Evolutionary conservation across 2,797 vertebrate genomes (phyloP), one percentile per base, ranked within the genome.

Genomic region (Micropoecilia bifurca): DNA sequence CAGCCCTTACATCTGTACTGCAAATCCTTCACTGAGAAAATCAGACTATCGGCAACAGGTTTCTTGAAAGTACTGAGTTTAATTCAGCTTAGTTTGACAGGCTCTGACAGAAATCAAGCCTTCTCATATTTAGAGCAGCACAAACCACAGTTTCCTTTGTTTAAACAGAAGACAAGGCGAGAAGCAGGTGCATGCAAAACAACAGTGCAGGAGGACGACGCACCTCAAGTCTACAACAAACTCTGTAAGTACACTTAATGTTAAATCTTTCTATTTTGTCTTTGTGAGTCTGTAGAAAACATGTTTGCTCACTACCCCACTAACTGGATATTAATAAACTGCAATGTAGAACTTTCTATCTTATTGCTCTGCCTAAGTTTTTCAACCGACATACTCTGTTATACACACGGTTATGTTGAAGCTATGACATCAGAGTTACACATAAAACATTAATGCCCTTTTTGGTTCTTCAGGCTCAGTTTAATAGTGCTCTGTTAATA

Each of bases 81-180:
- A 45, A 43, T 16, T 73, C 59, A 68, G 45, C 48, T 22, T 74
- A 4, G 46, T 83, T 63, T 85, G 57, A 76, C 12, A 77, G 41
- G 13, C 39, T 33, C 61, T 63, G 43, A 72, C 46, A 68, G 39
- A 78, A 33, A 12, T 77, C 20, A 55, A 80, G 71, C 61, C 30
- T 43, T 69, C 68, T 33, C 25, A 16, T 6, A 14, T 76, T 66
- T 41, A 61, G 43, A 6, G 3, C 33, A 80, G 79, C 83, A 85
- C 48, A 73, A 90, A 95, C 93, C 94, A 90, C 94, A 93, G 69
- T 78, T 95, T 96, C 94, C 94, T 92, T n/a, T 91, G 28, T 81
- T 13, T 66, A 41, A 91, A 73, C 81, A 41, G 85, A 90, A 87
- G 80, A 69, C 53, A 48, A 61, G 3, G 18, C 73, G 74, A 84